Evolutionary conservation across 2,888 invertebrate genomes (phyloP).

Genomic region (Aleiodes testaceus): DNA sequence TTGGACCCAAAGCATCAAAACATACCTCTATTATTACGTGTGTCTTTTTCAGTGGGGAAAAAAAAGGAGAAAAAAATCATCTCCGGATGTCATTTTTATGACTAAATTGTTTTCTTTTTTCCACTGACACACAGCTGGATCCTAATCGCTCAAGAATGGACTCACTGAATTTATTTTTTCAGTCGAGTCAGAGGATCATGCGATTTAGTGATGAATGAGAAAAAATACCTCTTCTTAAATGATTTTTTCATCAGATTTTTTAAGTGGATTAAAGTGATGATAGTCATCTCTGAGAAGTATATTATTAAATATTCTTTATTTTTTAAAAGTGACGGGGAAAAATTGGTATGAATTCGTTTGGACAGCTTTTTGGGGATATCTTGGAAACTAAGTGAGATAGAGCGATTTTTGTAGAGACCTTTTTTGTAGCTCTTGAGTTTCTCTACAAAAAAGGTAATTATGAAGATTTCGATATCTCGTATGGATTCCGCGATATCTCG

Average conservation of each 20-base stretch:
- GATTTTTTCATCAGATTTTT: constrained; percentile 6
- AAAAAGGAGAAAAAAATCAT: constrained; percentile 59
- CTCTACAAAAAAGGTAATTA: too few relatives aligned
- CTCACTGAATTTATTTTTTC: constrained; percentile 3
- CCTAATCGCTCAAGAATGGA: constrained; percentile 46
- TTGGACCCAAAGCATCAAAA: constrained; percentile 25
- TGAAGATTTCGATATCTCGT: too few relatives aligned
- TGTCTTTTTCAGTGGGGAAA: constrained; percentile 31
- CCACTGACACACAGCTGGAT: constrained; percentile 54
- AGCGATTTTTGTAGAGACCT: too few relatives aligned
- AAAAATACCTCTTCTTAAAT: not conserved
- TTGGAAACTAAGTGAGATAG: too few relatives aligned
- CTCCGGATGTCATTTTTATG: constrained; percentile 45
- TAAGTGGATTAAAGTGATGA: not conserved
- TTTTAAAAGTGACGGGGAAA: not conserved
- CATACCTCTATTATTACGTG: constrained; percentile 17
- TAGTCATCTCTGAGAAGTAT: not conserved
- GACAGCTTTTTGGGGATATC: too few relatives aligned
- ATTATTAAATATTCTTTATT: not conserved
- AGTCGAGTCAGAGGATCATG: constrained; percentile 4
- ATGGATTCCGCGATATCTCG: too few relatives aligned
- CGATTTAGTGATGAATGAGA: constrained; percentile 10
- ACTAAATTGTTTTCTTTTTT: constrained; percentile 48
- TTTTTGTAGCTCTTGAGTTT: too few relatives aligned
- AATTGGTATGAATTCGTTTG: too few relatives aligned